phyloP scores from a whole-genome alignment of 2,113 vertebrate genomes.

The Centropristis striata region DNA sequence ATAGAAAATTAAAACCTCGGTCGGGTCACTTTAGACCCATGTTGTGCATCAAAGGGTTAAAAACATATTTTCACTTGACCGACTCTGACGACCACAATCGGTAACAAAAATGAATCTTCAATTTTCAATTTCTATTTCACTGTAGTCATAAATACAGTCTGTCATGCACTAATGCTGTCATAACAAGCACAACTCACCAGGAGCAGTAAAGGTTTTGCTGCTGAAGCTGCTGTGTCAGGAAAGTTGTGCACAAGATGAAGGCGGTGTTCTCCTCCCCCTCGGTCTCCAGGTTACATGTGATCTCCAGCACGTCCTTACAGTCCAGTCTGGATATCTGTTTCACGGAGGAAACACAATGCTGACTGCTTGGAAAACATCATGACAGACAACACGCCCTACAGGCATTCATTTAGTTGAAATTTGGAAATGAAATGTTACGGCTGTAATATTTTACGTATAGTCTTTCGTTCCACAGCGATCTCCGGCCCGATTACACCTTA shows the following conservation, averaged over 20 bases:
- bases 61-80: neutral
- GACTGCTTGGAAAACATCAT: neutral
- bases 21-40: too few species aligned
- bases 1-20: too few species aligned
- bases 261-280: conserved; percentile 97
- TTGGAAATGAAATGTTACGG: neutral
- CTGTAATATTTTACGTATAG: neutral
- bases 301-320: conserved; percentile 95
- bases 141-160: neutral
- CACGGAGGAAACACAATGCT: conserved; percentile 13
- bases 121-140: neutral
- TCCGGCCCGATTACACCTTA: neutral
- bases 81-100: neutral
- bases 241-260: conserved; percentile 97
- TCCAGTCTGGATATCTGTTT: conserved; percentile 95
- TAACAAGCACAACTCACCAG: conserved; percentile 86
- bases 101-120: neutral
- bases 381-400: neutral
- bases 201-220: conserved; percentile 94
- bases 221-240: conserved; percentile 97
- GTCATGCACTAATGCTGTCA: neutral
- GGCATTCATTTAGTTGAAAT: neutral
- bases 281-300: conserved; percentile 95
- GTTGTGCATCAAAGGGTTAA: too few species aligned
- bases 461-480: too few species aligned